These are phyloP conservation scores for Psittacula echo DNA, from an alignment of 2,797 vertebrate species.

Conservation along the genomic window DNA sequence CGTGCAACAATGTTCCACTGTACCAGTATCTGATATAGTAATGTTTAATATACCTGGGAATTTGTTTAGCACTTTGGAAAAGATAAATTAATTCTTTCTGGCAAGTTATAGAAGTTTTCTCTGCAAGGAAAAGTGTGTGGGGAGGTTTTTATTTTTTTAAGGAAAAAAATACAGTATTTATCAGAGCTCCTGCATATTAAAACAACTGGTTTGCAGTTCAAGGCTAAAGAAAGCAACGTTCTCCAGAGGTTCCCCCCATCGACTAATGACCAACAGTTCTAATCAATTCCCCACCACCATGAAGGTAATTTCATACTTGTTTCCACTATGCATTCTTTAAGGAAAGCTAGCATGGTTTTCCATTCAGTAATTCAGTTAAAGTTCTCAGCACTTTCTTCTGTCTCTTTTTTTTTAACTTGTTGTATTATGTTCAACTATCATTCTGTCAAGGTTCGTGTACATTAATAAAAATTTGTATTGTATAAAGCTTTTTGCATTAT, in stretches of 20 bases:
- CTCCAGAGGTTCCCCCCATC: slow-evolving; percentile 63
- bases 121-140: slow-evolving; percentile 79
- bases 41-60: slow-evolving; percentile 77
- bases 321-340: slow-evolving; percentile 74
- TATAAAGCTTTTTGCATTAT: slow-evolving; percentile 98
- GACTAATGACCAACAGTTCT: slow-evolving; percentile 74
- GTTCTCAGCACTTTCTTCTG: slow-evolving; percentile 78
- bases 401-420: slow-evolving; percentile 78
- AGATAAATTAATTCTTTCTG: slow-evolving; percentile 81
- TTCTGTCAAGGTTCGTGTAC: slow-evolving; percentile 84
- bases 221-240: slow-evolving; percentile 74
- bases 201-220: slow-evolving; percentile 71
- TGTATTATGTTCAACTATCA: slow-evolving; percentile 84
- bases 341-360: slow-evolving; percentile 77
- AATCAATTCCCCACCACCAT: slow-evolving; percentile 65
- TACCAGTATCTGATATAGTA: slow-evolving; percentile 64
- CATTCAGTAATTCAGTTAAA: slow-evolving; percentile 79
- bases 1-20: slow-evolving; percentile 37
- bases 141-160: slow-evolving; percentile 83
- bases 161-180: slow-evolving; percentile 75
- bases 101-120: slow-evolving; percentile 76
- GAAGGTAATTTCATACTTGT: slow-evolving; percentile 66
- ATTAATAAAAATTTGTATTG: slow-evolving; percentile 95
- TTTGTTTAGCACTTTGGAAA: slow-evolving; percentile 91
- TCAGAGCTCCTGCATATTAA: slow-evolving; percentile 69